Base-by-base conservation (phyloP, 2,113 vertebrate species). In the Phodopus roborovskii region DNA sequence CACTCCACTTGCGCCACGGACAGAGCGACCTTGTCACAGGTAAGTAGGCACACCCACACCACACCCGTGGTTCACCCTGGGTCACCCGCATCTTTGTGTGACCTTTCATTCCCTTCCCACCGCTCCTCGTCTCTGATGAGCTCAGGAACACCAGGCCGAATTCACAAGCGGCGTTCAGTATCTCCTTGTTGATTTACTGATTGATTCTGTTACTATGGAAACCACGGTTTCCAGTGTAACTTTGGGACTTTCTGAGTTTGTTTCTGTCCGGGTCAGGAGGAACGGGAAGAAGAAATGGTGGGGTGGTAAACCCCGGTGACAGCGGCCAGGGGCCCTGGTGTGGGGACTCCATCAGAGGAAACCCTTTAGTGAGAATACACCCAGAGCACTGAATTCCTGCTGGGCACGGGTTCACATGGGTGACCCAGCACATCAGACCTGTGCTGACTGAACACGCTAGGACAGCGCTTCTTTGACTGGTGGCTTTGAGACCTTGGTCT, bases 181-280 rank as follows among this genome's bases (percentile, higher is more conserved):
- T 22, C 11, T 79, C 30, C 48, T 71, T 73, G 42, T 90, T 84
- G 86, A 30, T 24, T 85, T 20, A 85, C 28, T 36, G 39, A 91
- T 5, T 81, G 66, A 82, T 77, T 88, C 87, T 75, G 77, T 93
- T 73, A 2, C 87, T 77, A 64, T 58, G 88, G 92, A 77, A 96
- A 88, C 84, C 64, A 60, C 42, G 88, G 50, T 58, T 81, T 93
- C 77, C 62, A 45, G 20, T 42, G 28, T 73, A 88, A 64, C 0
- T 58, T 24, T 78, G 70, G 58, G 36, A 60, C 36, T 60, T 53
- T 77, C 82, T 66, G 48, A 71, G 56, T 17, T 93, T 73, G 56
- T 71, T 73, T 45, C 45, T 93, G 19, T 30, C 77, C 79, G 56
- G 62, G 45, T 75, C 58, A 89, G 48, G 42, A 93, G 26, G 28